Evolutionary conservation across 1,140 invertebrate species (phyloP).

Genomic region (Platorchestia sp.): DNA sequence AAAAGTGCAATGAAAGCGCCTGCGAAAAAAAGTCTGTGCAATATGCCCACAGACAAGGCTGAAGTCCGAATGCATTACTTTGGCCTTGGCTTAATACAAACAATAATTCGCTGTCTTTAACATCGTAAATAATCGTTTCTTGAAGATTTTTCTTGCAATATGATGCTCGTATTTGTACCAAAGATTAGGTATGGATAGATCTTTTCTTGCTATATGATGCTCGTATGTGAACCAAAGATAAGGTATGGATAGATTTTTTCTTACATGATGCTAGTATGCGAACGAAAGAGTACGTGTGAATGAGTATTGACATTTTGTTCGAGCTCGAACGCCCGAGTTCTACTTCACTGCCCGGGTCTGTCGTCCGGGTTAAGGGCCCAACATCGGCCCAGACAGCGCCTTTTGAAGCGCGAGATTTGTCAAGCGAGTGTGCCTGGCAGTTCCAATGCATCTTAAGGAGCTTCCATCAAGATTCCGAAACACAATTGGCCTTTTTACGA

Average conservation of each 20-base stretch:
- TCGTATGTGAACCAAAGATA: too few species aligned
- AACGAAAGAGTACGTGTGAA: too few species aligned
- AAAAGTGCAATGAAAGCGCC: neutral
- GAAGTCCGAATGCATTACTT: neutral
- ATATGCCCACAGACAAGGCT: neutral
- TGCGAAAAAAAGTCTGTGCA: neutral
- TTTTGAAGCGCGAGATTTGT: slow-evolving; percentile 11
- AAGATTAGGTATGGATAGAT: too few species aligned
- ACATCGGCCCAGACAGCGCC: neutral
- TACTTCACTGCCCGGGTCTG: neutral
- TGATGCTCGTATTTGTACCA: too few species aligned
- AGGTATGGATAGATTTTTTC: too few species aligned
- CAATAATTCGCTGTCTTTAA: neutral
- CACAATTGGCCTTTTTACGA: slow-evolving; percentile 10
- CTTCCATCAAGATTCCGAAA: slow-evolving; percentile 22
- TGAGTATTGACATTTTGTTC: neutral
- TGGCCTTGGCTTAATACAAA: neutral
- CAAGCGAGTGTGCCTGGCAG: neutral
- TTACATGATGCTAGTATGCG: too few species aligned
- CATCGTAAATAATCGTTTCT: neutral
- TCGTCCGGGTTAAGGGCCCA: neutral
- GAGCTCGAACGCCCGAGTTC: neutral
- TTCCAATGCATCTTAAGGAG: slow-evolving; percentile 51
- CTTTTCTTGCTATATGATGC: too few species aligned
- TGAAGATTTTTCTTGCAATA: neutral